Base-by-base conservation (phyloP, 2,113 vertebrate species). In the Sylvilagus bachmani region DNA sequence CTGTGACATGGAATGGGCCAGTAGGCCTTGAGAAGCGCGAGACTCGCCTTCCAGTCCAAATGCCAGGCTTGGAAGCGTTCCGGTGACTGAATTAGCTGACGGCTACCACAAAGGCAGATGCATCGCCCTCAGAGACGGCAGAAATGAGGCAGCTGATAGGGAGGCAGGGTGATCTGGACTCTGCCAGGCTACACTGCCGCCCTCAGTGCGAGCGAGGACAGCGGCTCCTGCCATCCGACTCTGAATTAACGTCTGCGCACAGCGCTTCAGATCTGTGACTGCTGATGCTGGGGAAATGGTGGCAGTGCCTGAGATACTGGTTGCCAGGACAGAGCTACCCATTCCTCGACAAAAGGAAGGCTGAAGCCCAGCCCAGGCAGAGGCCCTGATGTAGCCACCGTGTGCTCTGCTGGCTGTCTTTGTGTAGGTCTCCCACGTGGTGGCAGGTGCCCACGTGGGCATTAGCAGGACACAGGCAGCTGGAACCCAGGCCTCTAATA, bases 41-140 rank as follows among this genome's bases (percentile, higher is more conserved):
- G 85, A 22, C 44, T 14, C 33, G 17, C 78, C 75, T 74, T 73
- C 64, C 62, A 36, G 13, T 51, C n/a, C 71, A 71, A 93, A 89
- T 91, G 36, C 71, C 0, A 24, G 92, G 85, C 53, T 91, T 44
- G 55, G 74, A 90, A 85, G 87, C 79, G 58, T 83, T 77, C 73
- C 92, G 64, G 89, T 85, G 83, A n/a, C 77, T 67, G 95, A 90
- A 90, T 92, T 91, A 96, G 90, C 90, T 74, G 81, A 79, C 71
- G 83, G 64, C 66, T 62, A 5, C 86, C 90, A 81, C 70, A 80
- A 3, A 44, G 75, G 77, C 89, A 90, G 83, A 69, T 36, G 55
- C 44, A 36, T 67, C 94, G 78, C 90, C 85, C 79, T 93, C 79
- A 36, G 82, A 94, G 64, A 89, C 31, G 78, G 53, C 88, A 84